These are phyloP conservation scores for Drosophila fulvimacula DNA, from an alignment of 2,888 invertebrate genomes.

Conservation along the genomic window DNA sequence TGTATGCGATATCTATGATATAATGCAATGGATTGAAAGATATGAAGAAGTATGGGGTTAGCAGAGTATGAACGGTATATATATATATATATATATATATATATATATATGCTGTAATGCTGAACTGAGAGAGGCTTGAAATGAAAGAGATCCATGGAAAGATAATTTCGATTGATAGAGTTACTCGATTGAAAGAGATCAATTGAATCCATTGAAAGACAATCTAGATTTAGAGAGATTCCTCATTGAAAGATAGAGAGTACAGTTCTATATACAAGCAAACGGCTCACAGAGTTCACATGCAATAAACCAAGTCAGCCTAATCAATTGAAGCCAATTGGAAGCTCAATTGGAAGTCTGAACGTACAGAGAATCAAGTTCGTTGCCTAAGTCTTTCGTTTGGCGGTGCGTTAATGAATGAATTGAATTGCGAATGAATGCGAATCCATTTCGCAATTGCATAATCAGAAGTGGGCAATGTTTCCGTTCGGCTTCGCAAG, in stretches of 20 bases:
- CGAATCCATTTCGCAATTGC: conserved; percentile 36
- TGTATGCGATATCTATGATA: neutral
- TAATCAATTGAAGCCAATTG: neutral
- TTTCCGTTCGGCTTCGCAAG: conserved; percentile 38
- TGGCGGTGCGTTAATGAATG: conserved; percentile 37
- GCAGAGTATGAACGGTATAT: too few species aligned
- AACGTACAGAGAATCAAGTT: conserved; percentile 30
- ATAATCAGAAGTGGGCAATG: conserved; percentile 51
- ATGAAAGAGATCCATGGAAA: too few species aligned
- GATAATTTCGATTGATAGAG: too few species aligned
- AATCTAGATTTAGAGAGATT: too few species aligned
- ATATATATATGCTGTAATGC: too few species aligned
- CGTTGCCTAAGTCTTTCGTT: conserved; percentile 55
- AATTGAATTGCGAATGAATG: conserved; percentile 15
- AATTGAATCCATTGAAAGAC: too few species aligned
- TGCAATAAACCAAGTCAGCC: neutral
- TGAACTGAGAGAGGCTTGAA: too few species aligned
- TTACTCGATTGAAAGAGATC: too few species aligned
- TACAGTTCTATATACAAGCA: neutral
- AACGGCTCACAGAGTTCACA: neutral
- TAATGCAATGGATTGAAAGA: neutral
- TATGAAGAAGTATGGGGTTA: neutral
- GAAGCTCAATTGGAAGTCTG: neutral
- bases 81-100: too few species aligned
- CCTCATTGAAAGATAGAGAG: too few species aligned